Evolutionary conservation across 2,113 vertebrate genomes (phyloP).

Genomic region (Blennius ocellaris): DNA sequence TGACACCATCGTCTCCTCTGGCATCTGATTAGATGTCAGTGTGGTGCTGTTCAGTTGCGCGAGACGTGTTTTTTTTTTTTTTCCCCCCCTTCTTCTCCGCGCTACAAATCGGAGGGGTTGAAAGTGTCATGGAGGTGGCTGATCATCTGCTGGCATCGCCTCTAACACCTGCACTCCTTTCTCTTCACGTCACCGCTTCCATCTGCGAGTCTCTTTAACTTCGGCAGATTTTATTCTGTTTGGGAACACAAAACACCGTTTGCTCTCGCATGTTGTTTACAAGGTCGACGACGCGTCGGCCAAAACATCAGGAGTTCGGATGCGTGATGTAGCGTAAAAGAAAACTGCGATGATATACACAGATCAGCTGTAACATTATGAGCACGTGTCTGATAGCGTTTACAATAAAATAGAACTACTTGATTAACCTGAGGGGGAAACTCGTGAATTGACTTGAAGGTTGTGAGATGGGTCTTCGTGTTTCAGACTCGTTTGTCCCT

Average conservation of each 20-base stretch:
- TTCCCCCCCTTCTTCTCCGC: constrained; percentile 46
- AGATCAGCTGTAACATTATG: no score
- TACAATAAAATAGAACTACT: no score
- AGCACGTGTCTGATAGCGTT: no score
- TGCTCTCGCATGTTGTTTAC: constrained; percentile 29
- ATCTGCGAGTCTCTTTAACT: constrained; percentile 54
- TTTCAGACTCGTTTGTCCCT: no score
- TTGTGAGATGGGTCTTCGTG: no score
- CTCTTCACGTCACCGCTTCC: constrained; percentile 35
- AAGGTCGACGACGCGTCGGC: constrained; percentile 17
- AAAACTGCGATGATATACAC: background rate
- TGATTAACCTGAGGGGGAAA: no score
- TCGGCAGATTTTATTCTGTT: constrained; percentile 15
- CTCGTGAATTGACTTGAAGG: no score
- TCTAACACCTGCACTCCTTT: constrained; percentile 67
- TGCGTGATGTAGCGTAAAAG: background rate
- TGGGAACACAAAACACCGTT: background rate
- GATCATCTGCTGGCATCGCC: constrained; percentile 62
- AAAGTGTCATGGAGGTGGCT: constrained; percentile 61
- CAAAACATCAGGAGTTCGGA: background rate
- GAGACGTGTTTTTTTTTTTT: constrained; percentile 65
- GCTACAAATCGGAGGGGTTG: constrained; percentile 46
- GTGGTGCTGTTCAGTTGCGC: constrained; percentile 48
- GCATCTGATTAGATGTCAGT: constrained; percentile 73
- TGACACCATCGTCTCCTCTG: constrained; percentile 61